Evolutionary conservation across 2,113 vertebrate species (phyloP).

Genomic region (Ranitomeya variabilis): DNA sequence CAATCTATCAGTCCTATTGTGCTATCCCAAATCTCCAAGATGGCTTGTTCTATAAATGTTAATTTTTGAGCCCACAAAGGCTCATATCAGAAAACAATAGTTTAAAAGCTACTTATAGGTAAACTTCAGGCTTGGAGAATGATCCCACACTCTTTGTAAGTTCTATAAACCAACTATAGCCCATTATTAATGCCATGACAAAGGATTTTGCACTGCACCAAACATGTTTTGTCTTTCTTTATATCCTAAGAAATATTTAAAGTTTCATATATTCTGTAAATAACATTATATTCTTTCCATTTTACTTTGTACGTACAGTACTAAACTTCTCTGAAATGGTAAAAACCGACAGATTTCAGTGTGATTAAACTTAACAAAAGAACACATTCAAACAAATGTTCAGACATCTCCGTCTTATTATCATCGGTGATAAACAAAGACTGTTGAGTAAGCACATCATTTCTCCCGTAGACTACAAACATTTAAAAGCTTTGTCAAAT

Average conservation of each 20-base stretch:
- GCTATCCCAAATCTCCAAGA: too few relatives aligned
- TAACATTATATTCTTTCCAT: slow-evolving; percentile 19
- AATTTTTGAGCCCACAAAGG: too few relatives aligned
- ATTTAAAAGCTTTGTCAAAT: slow-evolving; percentile 58
- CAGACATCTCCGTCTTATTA: slow-evolving; percentile 49
- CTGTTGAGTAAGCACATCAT: slow-evolving; percentile 51
- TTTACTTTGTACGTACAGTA: background rate
- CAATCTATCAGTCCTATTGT: too few relatives aligned
- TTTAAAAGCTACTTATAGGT: background rate
- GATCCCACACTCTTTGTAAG: background rate
- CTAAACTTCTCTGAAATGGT: background rate
- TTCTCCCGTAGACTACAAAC: slow-evolving; percentile 53
- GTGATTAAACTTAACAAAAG: slow-evolving; percentile 48
- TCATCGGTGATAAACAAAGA: slow-evolving; percentile 56
- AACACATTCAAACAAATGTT: slow-evolving; percentile 44
- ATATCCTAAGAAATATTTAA: background rate
- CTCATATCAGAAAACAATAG: too few relatives aligned
- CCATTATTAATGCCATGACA: background rate
- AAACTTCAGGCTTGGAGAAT: background rate
- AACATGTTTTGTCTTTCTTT: background rate
- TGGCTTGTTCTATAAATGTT: background rate
- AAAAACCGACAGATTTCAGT: slow-evolving; percentile 38
- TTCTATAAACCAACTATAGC: background rate
- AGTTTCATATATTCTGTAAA: slow-evolving; percentile 7
- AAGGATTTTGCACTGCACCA: background rate